These are phyloP conservation scores for Spisula solida DNA, from an alignment of 2,888 invertebrate species.

Conservation along the genomic window DNA sequence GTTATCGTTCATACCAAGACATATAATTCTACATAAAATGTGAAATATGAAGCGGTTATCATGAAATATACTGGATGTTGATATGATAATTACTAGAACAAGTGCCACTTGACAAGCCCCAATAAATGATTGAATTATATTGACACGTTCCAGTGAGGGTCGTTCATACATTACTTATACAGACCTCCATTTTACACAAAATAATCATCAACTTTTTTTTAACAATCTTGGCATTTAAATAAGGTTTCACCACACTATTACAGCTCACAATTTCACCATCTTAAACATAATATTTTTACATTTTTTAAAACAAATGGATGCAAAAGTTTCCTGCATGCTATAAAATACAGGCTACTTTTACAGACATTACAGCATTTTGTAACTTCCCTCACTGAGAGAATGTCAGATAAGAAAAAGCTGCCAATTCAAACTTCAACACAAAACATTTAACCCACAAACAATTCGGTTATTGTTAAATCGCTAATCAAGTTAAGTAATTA, in stretches of 20 bases:
- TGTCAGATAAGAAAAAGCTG: slow-evolving; percentile 30
- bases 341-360: neutral
- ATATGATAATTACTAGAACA: slow-evolving; percentile 1
- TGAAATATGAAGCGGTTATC: neutral
- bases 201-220: neutral
- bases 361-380: neutral
- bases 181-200: neutral
- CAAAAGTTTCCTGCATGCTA: neutral
- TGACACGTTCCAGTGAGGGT: neutral
- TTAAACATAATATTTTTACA: neutral
- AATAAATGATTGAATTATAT: neutral
- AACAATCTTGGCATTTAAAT: neutral
- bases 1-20: neutral
- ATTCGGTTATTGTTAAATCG: neutral
- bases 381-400: neutral
- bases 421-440: neutral
- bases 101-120: slow-evolving; percentile 18
- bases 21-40: neutral
- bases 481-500: slow-evolving; percentile 7
- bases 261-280: neutral
- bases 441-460: neutral
- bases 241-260: neutral
- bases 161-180: neutral
- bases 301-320: neutral
- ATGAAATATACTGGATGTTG: neutral